Conservation (phyloP, 2,797 vertebrate genomes). For the Anguilla pacifica region DNA sequence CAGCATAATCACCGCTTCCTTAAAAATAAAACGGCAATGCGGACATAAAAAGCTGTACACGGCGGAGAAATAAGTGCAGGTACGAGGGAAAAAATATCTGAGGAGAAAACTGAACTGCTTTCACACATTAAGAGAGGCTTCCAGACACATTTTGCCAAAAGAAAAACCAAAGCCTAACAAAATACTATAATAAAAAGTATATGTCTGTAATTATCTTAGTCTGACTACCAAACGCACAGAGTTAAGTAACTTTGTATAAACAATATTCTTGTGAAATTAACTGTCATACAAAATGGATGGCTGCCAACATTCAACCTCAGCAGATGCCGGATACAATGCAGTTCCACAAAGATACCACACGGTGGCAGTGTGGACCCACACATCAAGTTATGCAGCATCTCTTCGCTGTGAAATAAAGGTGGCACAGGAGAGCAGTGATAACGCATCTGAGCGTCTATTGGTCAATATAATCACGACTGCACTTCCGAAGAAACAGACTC, state of each 20-base stretch:
- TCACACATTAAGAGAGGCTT: background rate
- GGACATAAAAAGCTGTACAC: background rate
- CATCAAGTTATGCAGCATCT: background rate
- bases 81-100: background rate
- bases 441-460: background rate
- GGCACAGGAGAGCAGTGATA: background rate
- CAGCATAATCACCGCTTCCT: background rate
- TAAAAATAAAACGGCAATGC: background rate
- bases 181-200: background rate
- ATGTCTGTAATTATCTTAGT: background rate
- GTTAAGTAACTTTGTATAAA: background rate
- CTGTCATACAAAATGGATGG: background rate
- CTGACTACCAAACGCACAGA: background rate
- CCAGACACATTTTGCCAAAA: background rate
- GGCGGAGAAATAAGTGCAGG: background rate
- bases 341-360: conserved; percentile 50
- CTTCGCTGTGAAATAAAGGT: background rate
- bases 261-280: background rate
- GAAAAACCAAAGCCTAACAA: background rate
- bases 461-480: background rate
- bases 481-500: background rate
- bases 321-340: conserved; percentile 35
- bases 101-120: background rate
- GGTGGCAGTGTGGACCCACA: conserved; percentile 56
- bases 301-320: background rate